phyloP scores from a whole-genome alignment of 2,888 invertebrate genomes.

The Spatulosminthurus flaviceps region DNA sequence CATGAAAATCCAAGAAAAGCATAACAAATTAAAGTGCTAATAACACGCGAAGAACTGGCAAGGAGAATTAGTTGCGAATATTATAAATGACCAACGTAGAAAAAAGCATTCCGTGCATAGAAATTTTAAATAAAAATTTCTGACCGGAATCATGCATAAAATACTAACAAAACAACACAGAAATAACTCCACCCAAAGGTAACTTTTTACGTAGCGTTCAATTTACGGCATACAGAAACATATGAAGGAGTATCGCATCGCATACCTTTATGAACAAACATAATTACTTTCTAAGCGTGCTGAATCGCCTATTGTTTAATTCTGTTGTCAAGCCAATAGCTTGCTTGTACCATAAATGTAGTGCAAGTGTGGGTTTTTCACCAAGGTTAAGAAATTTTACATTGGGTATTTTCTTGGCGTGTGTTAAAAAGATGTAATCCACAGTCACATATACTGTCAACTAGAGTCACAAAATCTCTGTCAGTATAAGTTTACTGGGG shows the following conservation, averaged over 20 bases:
- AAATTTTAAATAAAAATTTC: constrained; percentile 4
- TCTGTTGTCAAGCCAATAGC: neutral
- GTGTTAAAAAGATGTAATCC: neutral
- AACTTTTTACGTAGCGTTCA: neutral
- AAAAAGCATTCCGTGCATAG: neutral
- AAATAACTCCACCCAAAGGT: constrained; percentile 43
- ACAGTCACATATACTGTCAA: constrained; percentile 6
- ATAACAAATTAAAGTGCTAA: neutral
- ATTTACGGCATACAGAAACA: constrained; percentile 11
- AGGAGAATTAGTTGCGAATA: constrained; percentile 5
- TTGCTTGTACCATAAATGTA: neutral
- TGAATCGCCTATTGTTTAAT: constrained; percentile 16
- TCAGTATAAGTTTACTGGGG: neutral
- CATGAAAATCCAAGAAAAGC: neutral
- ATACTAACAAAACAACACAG: constrained; percentile 25
- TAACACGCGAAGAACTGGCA: too few species aligned
- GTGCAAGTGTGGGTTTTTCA: constrained; percentile 43
- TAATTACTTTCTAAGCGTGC: constrained; percentile 4
- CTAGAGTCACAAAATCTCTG: neutral
- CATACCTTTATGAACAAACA: neutral
- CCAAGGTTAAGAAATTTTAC: constrained; percentile 43
- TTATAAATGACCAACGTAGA: neutral
- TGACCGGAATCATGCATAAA: constrained; percentile 44
- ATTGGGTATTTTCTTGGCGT: neutral
- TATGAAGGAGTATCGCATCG: neutral